These are phyloP conservation scores for Thalassophryne amazonica DNA, from an alignment of 2,797 vertebrate species.

Conservation along the genomic window DNA sequence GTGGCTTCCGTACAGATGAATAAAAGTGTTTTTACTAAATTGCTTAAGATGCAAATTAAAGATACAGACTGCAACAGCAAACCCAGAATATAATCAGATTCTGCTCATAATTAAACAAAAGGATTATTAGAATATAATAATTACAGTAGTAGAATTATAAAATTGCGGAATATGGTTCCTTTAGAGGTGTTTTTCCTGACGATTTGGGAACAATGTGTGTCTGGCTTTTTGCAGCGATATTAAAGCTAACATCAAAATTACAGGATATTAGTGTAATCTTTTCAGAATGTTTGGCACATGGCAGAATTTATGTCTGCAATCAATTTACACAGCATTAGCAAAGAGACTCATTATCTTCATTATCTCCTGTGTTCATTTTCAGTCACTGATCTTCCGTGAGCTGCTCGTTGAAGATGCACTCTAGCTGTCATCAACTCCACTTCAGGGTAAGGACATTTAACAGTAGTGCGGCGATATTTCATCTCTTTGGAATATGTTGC, in stretches of 20 bases:
- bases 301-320: constrained; percentile 53
- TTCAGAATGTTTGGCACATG: constrained; percentile 48
- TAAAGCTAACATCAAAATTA: constrained; percentile 41
- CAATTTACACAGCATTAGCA: constrained; percentile 52
- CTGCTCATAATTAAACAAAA: not conserved
- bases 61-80: not conserved
- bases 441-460: constrained; percentile 24
- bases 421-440: constrained; percentile 24
- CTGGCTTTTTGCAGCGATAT: constrained; percentile 37
- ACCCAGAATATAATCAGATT: constrained; percentile 8
- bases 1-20: constrained; percentile 33
- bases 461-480: constrained; percentile 1
- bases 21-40: constrained; percentile 31
- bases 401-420: constrained; percentile 19
- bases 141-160: constrained; percentile 2
- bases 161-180: not conserved
- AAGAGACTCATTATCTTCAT: constrained; percentile 41
- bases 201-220: constrained; percentile 46
- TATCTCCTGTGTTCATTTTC: constrained; percentile 26
- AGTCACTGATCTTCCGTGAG: constrained; percentile 25
- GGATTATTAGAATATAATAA: constrained; percentile 1
- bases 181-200: constrained; percentile 4
- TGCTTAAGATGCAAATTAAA: not conserved
- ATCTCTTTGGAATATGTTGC: constrained; percentile 16
- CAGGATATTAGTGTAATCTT: constrained; percentile 51